Conservation (phyloP, 2,113 vertebrate species). For the Antechinus flavipes region DNA sequence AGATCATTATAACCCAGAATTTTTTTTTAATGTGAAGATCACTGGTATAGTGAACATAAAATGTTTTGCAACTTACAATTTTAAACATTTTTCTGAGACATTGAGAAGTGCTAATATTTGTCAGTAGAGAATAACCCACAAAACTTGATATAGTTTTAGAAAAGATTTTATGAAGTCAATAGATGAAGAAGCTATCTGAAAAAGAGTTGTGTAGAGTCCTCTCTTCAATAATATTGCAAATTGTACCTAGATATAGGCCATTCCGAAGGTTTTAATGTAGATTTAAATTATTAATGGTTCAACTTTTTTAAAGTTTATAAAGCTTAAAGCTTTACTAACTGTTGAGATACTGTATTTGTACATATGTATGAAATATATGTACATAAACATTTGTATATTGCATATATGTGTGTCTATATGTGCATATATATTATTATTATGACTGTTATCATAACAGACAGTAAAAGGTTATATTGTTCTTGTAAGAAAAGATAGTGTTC, state of each 20-base stretch:
- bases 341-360: background rate
- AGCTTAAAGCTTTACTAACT: background rate
- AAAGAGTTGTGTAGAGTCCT: background rate
- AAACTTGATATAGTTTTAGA: background rate
- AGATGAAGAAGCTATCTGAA: background rate
- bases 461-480: background rate
- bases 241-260: background rate
- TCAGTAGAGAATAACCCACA: background rate
- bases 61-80: background rate
- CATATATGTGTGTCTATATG: background rate
- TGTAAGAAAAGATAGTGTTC: background rate
- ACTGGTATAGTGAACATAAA: background rate
- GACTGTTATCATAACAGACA: constrained; percentile 9
- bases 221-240: background rate
- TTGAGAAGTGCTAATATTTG: background rate
- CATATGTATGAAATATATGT: too few relatives aligned
- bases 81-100: background rate
- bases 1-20: background rate
- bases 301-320: background rate
- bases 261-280: background rate
- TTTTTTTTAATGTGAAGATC: background rate
- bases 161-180: background rate
- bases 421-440: background rate
- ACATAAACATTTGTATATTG: background rate
- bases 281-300: background rate